phyloP scores from a whole-genome alignment of 30 jellyfish, hydroid and myxozoan species.

The Pseudorhiza aurosa region DNA sequence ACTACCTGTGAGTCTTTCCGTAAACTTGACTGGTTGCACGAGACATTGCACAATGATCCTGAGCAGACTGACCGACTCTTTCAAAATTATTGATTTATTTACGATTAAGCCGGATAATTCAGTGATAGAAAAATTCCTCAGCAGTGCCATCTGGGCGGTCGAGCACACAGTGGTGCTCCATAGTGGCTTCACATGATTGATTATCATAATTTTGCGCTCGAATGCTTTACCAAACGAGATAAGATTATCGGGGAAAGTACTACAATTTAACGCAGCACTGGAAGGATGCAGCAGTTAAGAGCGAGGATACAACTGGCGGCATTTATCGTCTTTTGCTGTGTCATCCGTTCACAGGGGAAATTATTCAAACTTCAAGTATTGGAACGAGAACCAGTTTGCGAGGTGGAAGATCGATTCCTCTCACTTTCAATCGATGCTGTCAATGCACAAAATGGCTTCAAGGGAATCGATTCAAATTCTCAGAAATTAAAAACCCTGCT shows the following conservation, averaged over 20 bases:
- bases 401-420: slow-evolving; percentile 67
- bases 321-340: neutral
- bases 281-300: neutral
- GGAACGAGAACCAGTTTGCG: slow-evolving; percentile 54
- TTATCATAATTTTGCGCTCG: neutral
- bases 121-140: too few species aligned
- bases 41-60: slow-evolving; percentile 25
- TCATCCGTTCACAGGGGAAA: neutral
- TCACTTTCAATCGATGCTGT: slow-evolving; percentile 72
- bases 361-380: slow-evolving; percentile 20
- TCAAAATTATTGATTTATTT: slow-evolving; percentile 13
- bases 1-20: slow-evolving; percentile 24
- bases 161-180: too few species aligned
- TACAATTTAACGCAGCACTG: neutral
- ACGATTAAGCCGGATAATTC: too few species aligned
- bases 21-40: slow-evolving; percentile 13
- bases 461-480: slow-evolving; percentile 37
- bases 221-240: neutral
- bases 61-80: slow-evolving; percentile 13
- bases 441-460: slow-evolving; percentile 42
- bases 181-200: too few species aligned
- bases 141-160: too few species aligned
- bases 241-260: too few species aligned
- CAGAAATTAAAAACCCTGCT: slow-evolving; percentile 59
- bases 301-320: neutral